Evolutionary conservation across 2,888 invertebrate species (phyloP).

Genomic region (Pachliopta kotzebuea): DNA sequence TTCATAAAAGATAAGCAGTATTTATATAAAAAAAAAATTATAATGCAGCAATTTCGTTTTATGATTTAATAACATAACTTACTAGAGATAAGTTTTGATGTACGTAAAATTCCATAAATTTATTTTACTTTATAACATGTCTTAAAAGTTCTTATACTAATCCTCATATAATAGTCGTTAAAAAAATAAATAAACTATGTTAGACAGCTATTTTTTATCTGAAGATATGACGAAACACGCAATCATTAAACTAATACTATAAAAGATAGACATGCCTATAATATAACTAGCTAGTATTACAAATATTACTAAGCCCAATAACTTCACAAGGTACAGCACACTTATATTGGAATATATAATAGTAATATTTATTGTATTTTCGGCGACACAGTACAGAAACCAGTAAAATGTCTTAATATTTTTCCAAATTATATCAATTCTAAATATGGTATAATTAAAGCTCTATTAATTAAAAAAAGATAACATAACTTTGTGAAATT

Average conservation of each 20-base stretch:
- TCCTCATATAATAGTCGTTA: slow-evolving; percentile 26
- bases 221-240: too few species aligned
- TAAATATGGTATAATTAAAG: not conserved
- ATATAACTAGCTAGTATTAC: too few species aligned
- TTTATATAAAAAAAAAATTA: slow-evolving; percentile 10
- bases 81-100: slow-evolving; percentile 18
- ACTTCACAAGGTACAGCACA: too few species aligned
- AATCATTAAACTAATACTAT: too few species aligned
- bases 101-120: slow-evolving; percentile 7
- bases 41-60: slow-evolving; percentile 6
- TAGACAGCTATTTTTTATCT: slow-evolving; percentile 2
- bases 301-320: too few species aligned
- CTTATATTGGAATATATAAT: too few species aligned
- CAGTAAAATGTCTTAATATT: slow-evolving; percentile 8
- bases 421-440: slow-evolving; percentile 11
- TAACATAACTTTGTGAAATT: too few species aligned
- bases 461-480: not conserved
- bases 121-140: slow-evolving; percentile 1
- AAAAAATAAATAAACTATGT: slow-evolving; percentile 29
- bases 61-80: slow-evolving; percentile 19
- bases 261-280: too few species aligned
- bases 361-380: too few species aligned
- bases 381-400: too few species aligned
- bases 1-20: slow-evolving; percentile 5
- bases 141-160: slow-evolving; percentile 14